These are phyloP conservation scores for Chrysemys picta DNA, from an alignment of 2,113 vertebrate genomes.

Conservation along the genomic window DNA sequence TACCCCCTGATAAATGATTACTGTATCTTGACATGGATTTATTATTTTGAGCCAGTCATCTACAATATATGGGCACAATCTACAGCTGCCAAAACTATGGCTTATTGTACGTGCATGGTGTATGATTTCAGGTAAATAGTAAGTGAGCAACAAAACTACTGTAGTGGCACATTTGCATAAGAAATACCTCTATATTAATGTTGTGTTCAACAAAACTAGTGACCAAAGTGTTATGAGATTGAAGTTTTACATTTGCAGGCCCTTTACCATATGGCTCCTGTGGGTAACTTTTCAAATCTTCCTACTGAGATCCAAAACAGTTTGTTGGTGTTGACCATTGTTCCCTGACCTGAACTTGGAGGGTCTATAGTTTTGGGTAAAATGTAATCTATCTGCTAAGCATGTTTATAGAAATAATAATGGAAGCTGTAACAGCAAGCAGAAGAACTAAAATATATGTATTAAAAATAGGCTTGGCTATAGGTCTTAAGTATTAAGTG, in stretches of 20 bases:
- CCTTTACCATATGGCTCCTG: neutral
- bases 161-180: neutral
- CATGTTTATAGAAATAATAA: neutral
- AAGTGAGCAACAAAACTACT: neutral
- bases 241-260: neutral
- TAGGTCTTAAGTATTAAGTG: neutral
- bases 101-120: conserved; percentile 16
- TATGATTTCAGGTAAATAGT: neutral
- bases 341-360: neutral
- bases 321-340: neutral
- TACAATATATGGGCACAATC: neutral
- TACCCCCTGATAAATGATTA: conserved; percentile 18
- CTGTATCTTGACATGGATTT: conserved; percentile 46
- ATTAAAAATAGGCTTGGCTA: neutral
- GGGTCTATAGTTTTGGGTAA: neutral
- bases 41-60: conserved; percentile 25
- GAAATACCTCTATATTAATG: neutral
- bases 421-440: neutral
- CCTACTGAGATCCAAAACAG: neutral
- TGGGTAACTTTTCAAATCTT: neutral
- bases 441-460: neutral
- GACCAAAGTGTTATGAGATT: neutral
- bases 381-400: neutral
- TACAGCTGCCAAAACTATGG: neutral
- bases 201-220: neutral